Base-by-base conservation (phyloP, 2,113 vertebrate species). In the Tricholaema leucomelas region DNA sequence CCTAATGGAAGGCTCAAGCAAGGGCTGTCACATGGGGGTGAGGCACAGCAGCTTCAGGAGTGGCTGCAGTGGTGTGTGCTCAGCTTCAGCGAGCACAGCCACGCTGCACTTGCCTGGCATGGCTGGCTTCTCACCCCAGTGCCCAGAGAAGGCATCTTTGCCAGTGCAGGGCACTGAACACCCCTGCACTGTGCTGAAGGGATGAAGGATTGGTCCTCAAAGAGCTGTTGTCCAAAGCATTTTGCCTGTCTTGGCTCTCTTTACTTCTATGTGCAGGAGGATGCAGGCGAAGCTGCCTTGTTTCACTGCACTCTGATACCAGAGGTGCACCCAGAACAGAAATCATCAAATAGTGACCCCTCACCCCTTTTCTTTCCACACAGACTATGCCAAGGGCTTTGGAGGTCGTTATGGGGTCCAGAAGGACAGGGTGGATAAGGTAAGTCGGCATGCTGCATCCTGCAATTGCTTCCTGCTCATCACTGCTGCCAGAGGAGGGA, bases 341-440 rank as follows among this genome's bases (percentile, higher is more conserved):
- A 73, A 12, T 17, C 35, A 7, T 44, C 73, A 79, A 71, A 42
- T 28, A 66, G 3, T 14, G 42, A 1, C 48, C 48, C 48, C 23
- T 5, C 20, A 8, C 46, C 9, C 46, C 9, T 60, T 44, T 35
- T 6, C 18, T 63, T 69, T 88, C 78, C 40, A 15, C 60, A 52
- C 89, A 99, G 99, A 99, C 96, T 98, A 99, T 91, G 97, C 98
- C 70, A 98, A 99, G 81, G 99, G 99, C 18, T 99, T 99, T 84
- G 99, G 99, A 71, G 99, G 99, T 36, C 98, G 96, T 14, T 99
- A 98, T 2, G 99, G 99, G 28, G 97, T 99, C 28, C 98, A 99
- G 96, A 93, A 96, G 58, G 99, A 99, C 95, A 97, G 98, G 87
- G 97, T 99, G 94, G 99, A 99, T 95, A 99, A 99, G 98, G 99